Evolutionary conservation across 2,113 vertebrate species (phyloP).

Genomic region (Peucedramus taeniatus): DNA sequence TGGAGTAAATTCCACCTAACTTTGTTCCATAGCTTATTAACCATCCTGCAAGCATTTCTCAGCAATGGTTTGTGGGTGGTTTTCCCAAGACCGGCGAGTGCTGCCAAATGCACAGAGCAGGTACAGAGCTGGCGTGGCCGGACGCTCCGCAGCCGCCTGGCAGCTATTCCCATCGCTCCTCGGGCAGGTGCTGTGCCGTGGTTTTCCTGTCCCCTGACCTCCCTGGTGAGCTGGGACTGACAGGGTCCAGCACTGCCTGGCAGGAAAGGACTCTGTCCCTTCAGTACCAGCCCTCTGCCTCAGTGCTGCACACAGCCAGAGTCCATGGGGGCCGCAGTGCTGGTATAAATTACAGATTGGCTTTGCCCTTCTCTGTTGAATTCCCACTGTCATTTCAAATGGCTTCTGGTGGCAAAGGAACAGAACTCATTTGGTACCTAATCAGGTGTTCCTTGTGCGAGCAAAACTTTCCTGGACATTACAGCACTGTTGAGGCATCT

Average conservation of each 20-base stretch:
- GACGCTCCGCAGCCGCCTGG: neutral
- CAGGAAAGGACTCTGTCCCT: neutral
- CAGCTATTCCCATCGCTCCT: neutral
- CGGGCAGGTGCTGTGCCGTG: fast-evolving
- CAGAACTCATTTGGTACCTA: neutral
- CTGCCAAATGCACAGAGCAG: neutral
- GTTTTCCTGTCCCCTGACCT: neutral
- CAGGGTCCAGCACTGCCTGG: neutral
- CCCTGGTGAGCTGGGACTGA: neutral
- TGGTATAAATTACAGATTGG: neutral
- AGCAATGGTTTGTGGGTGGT: neutral
- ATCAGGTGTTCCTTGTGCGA: neutral
- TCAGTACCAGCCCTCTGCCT: neutral
- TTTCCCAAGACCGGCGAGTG: fast-evolving
- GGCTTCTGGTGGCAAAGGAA: neutral
- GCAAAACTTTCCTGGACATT: neutral
- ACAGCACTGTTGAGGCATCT: neutral
- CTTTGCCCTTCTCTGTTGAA: neutral
- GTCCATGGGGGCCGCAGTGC: neutral
- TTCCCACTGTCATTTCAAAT: neutral
- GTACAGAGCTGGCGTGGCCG: neutral
- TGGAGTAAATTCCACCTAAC: neutral
- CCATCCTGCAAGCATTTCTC: neutral
- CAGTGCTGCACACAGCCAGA: neutral
- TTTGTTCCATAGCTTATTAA: neutral